Percentiles rank a stretch among this genome's conserved stretches.
Conservation (phyloP, 2,113 vertebrate species). For the Malurus melanocephalus region DNA sequence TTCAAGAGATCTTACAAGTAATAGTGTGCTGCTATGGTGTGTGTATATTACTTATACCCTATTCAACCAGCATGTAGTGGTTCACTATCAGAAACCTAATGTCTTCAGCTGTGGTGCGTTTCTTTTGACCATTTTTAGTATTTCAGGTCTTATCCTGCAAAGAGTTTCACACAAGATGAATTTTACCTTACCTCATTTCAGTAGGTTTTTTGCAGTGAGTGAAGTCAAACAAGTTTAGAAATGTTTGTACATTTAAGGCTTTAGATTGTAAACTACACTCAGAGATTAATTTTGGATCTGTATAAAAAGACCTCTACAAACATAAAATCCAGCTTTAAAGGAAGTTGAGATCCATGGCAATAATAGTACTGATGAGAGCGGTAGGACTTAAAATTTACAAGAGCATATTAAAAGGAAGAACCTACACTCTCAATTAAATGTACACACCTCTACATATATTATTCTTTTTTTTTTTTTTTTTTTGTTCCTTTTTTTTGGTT, state of each 20-base stretch:
- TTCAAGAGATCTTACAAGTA: background rate
- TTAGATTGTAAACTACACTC: background rate
- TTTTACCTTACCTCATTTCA: background rate
- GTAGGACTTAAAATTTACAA: background rate
- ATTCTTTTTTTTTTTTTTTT: background rate
- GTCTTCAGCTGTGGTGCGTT: background rate
- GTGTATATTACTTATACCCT: background rate
- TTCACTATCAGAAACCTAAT: background rate
- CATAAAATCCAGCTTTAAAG: background rate
- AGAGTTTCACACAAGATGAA: background rate
- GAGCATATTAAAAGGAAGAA: background rate
- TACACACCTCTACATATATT: background rate
- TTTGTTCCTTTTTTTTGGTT: background rate
- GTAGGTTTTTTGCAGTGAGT: background rate
- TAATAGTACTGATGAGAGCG: background rate
- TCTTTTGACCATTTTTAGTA: background rate
- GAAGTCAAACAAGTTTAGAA: background rate
- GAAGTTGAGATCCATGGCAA: background rate
- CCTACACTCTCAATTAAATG: background rate
- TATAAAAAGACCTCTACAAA: background rate
- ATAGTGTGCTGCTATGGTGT: background rate
- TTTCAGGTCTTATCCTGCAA: background rate
- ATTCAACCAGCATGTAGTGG: background rate
- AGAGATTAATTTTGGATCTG: background rate
- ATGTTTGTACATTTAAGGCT: background rate